Evolutionary conservation across 1,140 invertebrate species (phyloP).

Genomic region (Chionoecetes opilio): DNA sequence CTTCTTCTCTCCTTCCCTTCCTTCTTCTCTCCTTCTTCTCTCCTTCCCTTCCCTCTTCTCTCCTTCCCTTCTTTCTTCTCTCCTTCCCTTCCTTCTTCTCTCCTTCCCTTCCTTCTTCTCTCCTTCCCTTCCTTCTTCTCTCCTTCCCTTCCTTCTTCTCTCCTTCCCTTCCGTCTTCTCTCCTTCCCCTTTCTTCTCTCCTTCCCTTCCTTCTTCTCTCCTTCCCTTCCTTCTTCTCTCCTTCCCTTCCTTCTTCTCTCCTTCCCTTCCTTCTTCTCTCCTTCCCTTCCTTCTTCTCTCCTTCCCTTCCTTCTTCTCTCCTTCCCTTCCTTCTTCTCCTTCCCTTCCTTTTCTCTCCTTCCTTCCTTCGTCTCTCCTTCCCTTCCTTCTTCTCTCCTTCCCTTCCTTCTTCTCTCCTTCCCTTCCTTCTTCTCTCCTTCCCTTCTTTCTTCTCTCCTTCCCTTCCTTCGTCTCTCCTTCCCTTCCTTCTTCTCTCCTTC

Average conservation of each 20-base stretch:
- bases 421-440: neutral
- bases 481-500: neutral
- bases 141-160: neutral
- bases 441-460: neutral
- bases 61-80: neutral
- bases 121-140: neutral
- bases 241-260: neutral
- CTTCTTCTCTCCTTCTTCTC: too few species aligned
- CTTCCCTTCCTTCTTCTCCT: neutral
- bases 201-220: neutral
- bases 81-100: too few species aligned
- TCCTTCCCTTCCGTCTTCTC: neutral
- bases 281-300: neutral
- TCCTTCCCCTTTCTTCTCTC: neutral
- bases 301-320: neutral
- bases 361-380: too few species aligned
- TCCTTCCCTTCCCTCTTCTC: neutral
- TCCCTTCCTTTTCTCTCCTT: neutral
- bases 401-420: neutral
- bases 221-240: neutral
- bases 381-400: neutral
- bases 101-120: too few species aligned
- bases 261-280: neutral
- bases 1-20: neutral
- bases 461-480: conserved; percentile 12